Percentiles rank a stretch among this genome's conserved stretches.
Evolutionary conservation across 2,113 vertebrate genomes (phyloP).

Genomic region (Clarias macrocephalus): DNA sequence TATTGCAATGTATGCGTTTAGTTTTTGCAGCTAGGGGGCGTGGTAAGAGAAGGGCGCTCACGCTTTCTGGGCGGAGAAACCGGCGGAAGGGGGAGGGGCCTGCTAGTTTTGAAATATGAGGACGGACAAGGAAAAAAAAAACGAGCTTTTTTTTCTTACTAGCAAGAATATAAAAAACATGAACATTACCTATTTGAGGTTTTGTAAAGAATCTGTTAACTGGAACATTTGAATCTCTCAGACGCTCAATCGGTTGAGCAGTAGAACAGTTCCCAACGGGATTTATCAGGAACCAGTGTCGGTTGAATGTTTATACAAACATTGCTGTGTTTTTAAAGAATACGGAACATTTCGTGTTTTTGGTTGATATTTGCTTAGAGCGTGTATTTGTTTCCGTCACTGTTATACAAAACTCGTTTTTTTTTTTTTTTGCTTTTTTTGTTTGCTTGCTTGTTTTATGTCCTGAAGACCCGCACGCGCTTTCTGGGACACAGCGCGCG

Average conservation of each 20-base stretch:
- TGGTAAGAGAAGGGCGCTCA: neutral
- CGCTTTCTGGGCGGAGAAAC: neutral
- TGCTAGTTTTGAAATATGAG: conserved; percentile 38
- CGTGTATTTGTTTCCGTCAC: neutral
- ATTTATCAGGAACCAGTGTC: neutral
- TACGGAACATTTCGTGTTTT: neutral
- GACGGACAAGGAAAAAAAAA: neutral
- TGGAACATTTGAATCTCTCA: too few relatives aligned
- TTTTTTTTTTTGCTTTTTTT: neutral
- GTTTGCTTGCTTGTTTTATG: neutral
- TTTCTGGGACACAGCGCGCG: neutral
- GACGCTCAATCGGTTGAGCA: neutral
- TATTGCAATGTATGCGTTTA: neutral
- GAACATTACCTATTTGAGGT: neutral
- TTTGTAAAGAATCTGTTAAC: neutral
- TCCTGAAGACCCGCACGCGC: neutral
- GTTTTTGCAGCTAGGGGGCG: conserved; percentile 28
- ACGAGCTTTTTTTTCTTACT: neutral
- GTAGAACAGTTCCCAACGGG: neutral
- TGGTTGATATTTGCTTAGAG: neutral
- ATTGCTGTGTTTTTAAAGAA: neutral
- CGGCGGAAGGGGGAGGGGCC: neutral
- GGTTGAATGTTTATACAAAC: neutral
- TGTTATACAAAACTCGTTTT: neutral
- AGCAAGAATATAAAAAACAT: neutral